Percentiles rank a stretch among this genome's conserved stretches.
Evolutionary conservation across 2,113 vertebrate genomes (phyloP).

Genomic region (Anas platyrhynchos): DNA sequence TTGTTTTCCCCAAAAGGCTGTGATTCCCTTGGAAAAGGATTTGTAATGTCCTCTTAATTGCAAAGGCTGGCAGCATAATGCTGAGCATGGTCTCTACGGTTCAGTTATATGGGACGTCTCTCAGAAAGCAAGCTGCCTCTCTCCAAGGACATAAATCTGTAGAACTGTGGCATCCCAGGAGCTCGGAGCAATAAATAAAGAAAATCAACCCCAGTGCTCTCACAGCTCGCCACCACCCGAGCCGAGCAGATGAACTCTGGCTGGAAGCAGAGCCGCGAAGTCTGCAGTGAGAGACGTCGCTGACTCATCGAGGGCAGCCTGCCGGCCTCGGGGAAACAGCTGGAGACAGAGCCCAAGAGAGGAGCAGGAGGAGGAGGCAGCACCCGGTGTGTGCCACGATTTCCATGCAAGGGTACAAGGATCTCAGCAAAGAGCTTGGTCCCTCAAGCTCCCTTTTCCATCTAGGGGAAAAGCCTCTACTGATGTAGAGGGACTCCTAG

Average conservation of each 20-base stretch:
- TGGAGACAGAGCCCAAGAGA: not conserved
- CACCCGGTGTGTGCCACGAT: rapidly evolving
- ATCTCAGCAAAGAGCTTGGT: not conserved
- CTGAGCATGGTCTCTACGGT: not conserved
- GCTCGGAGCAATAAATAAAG: slow-evolving; percentile 19
- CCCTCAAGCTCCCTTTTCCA: not conserved
- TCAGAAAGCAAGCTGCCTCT: not conserved
- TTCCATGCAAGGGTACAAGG: not conserved
- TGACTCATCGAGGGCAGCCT: not conserved
- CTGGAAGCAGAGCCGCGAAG: not conserved
- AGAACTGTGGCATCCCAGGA: not conserved
- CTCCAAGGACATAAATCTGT: not conserved
- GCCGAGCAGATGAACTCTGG: not conserved
- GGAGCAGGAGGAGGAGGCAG: not conserved
- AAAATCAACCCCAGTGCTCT: not conserved
- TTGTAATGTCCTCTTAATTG: not conserved
- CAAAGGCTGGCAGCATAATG: not conserved
- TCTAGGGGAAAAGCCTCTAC: not conserved
- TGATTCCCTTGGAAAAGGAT: not conserved
- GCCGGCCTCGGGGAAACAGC: not conserved
- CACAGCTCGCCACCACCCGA: not conserved
- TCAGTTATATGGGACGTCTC: not conserved
- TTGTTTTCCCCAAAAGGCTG: not conserved
- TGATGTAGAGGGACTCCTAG: not conserved
- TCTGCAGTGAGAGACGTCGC: not conserved